Conservation (phyloP, 2,113 vertebrate genomes). For the Charina bottae region DNA sequence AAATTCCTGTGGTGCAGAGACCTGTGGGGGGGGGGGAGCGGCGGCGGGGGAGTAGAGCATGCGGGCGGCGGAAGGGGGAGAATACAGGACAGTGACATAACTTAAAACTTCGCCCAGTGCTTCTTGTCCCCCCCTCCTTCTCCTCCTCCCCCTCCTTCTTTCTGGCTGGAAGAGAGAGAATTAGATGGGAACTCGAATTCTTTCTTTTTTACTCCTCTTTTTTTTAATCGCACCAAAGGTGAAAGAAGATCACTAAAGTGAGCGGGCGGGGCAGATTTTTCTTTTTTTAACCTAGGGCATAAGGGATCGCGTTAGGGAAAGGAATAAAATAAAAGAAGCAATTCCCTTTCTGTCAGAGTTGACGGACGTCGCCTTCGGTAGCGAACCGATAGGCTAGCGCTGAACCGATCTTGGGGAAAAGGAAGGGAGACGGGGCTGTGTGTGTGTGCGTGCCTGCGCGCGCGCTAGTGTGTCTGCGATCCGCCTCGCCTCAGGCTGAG, state of each 20-base stretch:
- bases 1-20: slow-evolving; percentile 40
- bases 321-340: too few relatives aligned
- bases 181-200: slow-evolving; percentile 16
- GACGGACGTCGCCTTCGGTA: slow-evolving; percentile 59
- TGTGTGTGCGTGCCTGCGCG: slow-evolving; percentile 33
- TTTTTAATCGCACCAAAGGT: slow-evolving; percentile 29
- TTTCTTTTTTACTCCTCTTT: slow-evolving; percentile 34
- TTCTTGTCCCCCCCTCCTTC: background rate
- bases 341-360: background rate
- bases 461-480: slow-evolving; percentile 19
- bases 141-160: too few relatives aligned
- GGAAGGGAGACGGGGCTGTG: background rate
- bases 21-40: background rate
- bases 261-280: slow-evolving; percentile 34
- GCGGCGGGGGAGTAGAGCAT: background rate
- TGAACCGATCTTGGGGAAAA: background rate
- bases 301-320: background rate
- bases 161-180: background rate
- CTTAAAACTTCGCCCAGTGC: slow-evolving; percentile 58
- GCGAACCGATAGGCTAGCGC: slow-evolving; percentile 2
- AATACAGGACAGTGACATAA: slow-evolving; percentile 36
- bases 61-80: background rate
- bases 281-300: too few relatives aligned
- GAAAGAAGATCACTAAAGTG: slow-evolving; percentile 20
- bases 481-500: slow-evolving; percentile 49